phyloP scores from a whole-genome alignment of 1,140 invertebrate genomes.

The Drosophila pruinosa region DNA sequence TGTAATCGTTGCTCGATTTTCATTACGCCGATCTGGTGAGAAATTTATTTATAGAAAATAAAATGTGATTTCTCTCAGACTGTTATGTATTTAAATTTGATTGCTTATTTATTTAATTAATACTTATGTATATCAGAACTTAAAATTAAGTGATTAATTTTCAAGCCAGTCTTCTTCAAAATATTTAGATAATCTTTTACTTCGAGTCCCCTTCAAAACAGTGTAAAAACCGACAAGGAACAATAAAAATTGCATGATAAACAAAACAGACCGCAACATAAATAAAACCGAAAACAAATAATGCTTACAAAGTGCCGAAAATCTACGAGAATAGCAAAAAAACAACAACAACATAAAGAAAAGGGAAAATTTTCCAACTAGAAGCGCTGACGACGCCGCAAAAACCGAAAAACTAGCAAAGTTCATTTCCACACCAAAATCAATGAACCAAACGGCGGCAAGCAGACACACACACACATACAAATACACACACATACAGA shows the following conservation, averaged over 20 bases:
- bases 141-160: too few relatives aligned
- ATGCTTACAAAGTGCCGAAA: conserved; percentile 74
- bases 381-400: conserved; percentile 12
- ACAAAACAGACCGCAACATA: conserved; percentile 64
- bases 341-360: conserved; percentile 9
- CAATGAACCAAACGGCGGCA: conserved; percentile 64
- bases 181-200: too few relatives aligned
- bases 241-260: conserved; percentile 63
- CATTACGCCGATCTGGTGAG: too few relatives aligned
- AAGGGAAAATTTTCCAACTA: background rate
- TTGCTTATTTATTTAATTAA: too few relatives aligned
- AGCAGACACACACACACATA: conserved; percentile 47
- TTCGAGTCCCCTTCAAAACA: too few relatives aligned
- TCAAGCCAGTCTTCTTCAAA: too few relatives aligned
- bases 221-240: background rate
- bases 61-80: too few relatives aligned
- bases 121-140: too few relatives aligned
- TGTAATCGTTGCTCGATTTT: too few relatives aligned
- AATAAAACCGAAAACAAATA: conserved; percentile 77
- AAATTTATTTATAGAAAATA: too few relatives aligned
- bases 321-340: conserved; percentile 45
- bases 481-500: conserved; percentile 12
- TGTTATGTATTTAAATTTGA: too few relatives aligned
- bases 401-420: conserved; percentile 58
- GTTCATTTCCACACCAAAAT: conserved; percentile 79